Evolutionary conservation across 2,888 invertebrate genomes (phyloP).

Genomic region (Paralinhomoeus sp.): DNA sequence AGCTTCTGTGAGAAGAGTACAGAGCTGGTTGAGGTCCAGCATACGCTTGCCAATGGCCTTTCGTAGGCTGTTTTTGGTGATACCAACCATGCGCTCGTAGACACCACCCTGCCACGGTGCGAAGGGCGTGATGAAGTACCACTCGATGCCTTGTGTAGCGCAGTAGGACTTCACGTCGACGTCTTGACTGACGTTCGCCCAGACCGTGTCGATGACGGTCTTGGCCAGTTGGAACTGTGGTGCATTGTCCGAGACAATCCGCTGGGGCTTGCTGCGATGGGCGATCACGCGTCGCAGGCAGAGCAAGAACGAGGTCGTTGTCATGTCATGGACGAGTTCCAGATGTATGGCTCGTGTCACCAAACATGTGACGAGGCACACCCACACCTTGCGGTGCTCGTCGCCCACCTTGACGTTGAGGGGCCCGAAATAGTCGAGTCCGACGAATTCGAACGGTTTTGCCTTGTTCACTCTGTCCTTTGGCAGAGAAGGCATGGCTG

Average conservation of each 20-base stretch:
- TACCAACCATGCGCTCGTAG: conserved; percentile 25
- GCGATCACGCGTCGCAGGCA: conserved; percentile 20
- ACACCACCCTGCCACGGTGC: conserved; percentile 29
- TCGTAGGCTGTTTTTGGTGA: conserved; percentile 16
- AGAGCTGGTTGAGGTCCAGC: neutral
- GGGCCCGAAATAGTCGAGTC: conserved; percentile 1
- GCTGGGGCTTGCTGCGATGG: conserved; percentile 15
- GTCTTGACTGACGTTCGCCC: neutral
- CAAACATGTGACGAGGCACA: conserved; percentile 25
- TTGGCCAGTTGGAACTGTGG: conserved; percentile 19
- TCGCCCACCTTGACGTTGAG: conserved; percentile 6
- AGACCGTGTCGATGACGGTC: neutral
- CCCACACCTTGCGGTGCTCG: conserved; percentile 14
- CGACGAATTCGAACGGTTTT: neutral
- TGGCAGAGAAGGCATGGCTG: neutral
- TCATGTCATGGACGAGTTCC: conserved; percentile 16
- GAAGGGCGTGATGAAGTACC: conserved; percentile 24
- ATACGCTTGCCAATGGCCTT: neutral
- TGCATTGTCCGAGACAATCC: conserved; percentile 21
- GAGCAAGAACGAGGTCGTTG: conserved; percentile 15
- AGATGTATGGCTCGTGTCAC: conserved; percentile 23
- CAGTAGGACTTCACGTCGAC: conserved; percentile 1
- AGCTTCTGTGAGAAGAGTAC: neutral
- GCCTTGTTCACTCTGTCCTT: neutral
- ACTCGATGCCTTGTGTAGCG: conserved; percentile 6